Conservation (phyloP, 2,888 invertebrate species). For the Trichogramma evanescens region DNA sequence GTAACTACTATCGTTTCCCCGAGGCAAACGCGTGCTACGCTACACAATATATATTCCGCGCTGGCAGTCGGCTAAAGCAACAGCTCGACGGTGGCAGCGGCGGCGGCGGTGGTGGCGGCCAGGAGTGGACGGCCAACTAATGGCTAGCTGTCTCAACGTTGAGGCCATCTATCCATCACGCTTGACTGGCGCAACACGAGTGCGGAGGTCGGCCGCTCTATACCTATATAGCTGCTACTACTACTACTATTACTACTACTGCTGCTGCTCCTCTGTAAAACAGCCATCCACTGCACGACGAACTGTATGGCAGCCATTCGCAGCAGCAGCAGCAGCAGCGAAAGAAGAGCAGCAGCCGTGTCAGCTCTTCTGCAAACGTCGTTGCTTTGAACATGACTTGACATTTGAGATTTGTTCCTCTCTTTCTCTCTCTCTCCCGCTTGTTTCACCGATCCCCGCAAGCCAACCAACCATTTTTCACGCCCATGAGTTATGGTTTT, state of each 20-base stretch:
- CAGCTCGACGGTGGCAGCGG: neutral
- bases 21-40: too few species aligned
- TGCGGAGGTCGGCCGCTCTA: slow-evolving; percentile 4
- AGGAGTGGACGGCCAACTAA: slow-evolving; percentile 31
- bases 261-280: neutral
- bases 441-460: too few species aligned
- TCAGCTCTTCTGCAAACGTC: too few species aligned
- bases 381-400: neutral
- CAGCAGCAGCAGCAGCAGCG: neutral
- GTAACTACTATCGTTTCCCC: too few species aligned
- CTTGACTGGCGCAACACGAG: slow-evolving; percentile 4
- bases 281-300: slow-evolving; percentile 5
- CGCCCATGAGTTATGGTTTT: too few species aligned
- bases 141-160: slow-evolving; percentile 30
- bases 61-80: too few species aligned
- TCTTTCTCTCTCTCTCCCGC: neutral
- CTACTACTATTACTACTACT: neutral
- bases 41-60: too few species aligned
- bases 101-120: slow-evolving; percentile 19
- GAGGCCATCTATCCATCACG: slow-evolving; percentile 34
- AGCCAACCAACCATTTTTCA: too few species aligned
- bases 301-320: neutral
- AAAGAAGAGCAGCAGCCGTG: neutral
- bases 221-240: slow-evolving; percentile 30
- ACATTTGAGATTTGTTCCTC: slow-evolving; percentile 4